Evolutionary conservation across 1,140 invertebrate genomes (phyloP).

Genomic region (Polypedilum pembai): DNA sequence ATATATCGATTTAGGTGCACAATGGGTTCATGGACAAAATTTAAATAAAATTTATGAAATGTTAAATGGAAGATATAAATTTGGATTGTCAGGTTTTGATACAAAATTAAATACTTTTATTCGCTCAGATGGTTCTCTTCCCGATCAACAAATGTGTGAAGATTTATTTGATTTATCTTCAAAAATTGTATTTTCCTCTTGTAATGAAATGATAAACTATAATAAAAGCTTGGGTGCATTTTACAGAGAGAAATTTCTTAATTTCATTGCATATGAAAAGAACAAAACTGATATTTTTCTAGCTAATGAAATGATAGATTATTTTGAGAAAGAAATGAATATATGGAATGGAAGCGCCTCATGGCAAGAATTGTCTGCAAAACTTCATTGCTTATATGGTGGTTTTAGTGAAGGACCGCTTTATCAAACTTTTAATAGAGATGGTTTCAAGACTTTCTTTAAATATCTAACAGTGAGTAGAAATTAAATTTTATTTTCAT

Average conservation of each 20-base stretch:
- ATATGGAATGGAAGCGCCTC: constrained; percentile 52
- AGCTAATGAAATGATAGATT: constrained; percentile 46
- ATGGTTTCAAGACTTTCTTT: constrained; percentile 53
- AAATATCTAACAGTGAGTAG: constrained; percentile 49
- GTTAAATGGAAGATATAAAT: constrained; percentile 49
- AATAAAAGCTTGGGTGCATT: constrained; percentile 45
- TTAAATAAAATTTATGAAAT: constrained; percentile 60
- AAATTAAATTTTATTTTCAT: background rate
- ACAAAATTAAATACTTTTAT: constrained; percentile 40
- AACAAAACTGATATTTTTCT: constrained; percentile 34
- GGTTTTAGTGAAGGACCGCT: constrained; percentile 52
- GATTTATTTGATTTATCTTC: constrained; percentile 35
- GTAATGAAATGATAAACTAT: constrained; percentile 36
- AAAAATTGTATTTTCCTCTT: constrained; percentile 33
- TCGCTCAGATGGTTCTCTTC: constrained; percentile 39
- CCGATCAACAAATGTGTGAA: constrained; percentile 35
- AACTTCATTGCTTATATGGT: constrained; percentile 48
- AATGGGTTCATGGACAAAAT: constrained; percentile 59
- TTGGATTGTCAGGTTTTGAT: constrained; percentile 40
- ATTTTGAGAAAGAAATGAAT: constrained; percentile 49
- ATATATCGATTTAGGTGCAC: constrained; percentile 75
- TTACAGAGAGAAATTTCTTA: constrained; percentile 8
- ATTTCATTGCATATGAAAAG: constrained; percentile 27
- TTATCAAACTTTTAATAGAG: constrained; percentile 53
- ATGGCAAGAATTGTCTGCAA: constrained; percentile 53